Percentiles rank a stretch among this genome's conserved stretches.
These are phyloP conservation scores for Psittacula derbiana DNA, from an alignment of 2,797 vertebrate species.

Conservation along the genomic window DNA sequence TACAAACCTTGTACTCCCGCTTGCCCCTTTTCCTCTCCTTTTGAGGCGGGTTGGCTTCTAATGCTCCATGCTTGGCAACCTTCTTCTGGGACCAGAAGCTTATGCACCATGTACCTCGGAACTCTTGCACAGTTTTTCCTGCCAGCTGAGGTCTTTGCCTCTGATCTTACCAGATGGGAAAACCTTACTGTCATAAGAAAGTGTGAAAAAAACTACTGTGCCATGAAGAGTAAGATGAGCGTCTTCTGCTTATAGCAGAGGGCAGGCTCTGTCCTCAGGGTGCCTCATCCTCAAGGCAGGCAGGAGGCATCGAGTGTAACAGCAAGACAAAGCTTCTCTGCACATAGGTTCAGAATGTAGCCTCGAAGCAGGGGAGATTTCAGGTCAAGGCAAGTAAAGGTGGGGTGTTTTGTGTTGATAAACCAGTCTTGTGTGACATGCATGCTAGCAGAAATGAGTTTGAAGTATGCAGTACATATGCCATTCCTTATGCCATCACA, in stretches of 20 bases:
- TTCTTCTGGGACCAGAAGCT: neutral
- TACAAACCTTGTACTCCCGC: neutral
- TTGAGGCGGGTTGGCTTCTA: neutral
- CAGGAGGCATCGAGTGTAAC: too few species aligned
- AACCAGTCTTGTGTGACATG: neutral
- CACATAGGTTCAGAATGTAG: fast-evolving
- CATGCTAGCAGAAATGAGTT: neutral
- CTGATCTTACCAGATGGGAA: neutral
- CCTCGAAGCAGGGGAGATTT: neutral
- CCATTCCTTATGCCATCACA: neutral
- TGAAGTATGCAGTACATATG: fast-evolving
- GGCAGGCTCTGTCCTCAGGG: neutral
- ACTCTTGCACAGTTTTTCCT: neutral
- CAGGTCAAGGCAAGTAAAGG: neutral
- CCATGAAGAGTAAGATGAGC: neutral
- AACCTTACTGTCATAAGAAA: neutral
- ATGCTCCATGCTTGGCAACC: neutral
- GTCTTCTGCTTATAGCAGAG: neutral
- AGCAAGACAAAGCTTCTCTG: neutral
- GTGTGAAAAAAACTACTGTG: neutral
- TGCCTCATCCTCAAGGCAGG: neutral
- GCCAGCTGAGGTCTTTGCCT: neutral
- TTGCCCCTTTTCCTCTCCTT: neutral
- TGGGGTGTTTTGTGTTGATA: neutral
- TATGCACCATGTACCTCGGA: neutral